Percentiles rank a stretch among this genome's conserved stretches.
Conservation (phyloP, 2,888 invertebrate genomes). For the Eupelmus urozonus region DNA sequence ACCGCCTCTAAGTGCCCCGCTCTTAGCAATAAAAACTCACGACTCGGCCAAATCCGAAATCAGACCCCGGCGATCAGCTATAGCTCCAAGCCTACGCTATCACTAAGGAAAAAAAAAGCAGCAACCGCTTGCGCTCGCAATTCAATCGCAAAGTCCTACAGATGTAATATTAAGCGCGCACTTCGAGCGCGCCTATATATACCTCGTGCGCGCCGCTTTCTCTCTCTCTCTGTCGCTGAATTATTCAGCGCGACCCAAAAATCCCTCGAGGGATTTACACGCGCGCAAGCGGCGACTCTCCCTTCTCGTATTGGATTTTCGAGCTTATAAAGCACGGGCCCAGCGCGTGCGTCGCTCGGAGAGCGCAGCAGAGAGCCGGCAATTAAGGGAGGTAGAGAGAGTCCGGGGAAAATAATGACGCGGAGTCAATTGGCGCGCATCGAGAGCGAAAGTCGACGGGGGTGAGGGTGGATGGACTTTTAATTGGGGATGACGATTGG, state of each 20-base stretch:
- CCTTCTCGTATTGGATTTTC: slow-evolving; percentile 46
- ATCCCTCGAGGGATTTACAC: slow-evolving; percentile 53
- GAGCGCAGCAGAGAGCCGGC: neutral
- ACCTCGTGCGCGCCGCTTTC: neutral
- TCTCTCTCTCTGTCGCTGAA: slow-evolving; percentile 29
- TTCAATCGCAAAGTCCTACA: slow-evolving; percentile 45
- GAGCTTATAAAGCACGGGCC: slow-evolving; percentile 44
- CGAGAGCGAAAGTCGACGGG: slow-evolving; percentile 42
- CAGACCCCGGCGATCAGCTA: too few species aligned
- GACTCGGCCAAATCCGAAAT: too few species aligned
- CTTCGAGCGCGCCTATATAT: too few species aligned
- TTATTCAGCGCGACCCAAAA: slow-evolving; percentile 58
- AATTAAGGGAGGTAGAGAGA: slow-evolving; percentile 23
- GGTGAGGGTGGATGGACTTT: neutral
- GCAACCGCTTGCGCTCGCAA: neutral
- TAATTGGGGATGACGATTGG: too few species aligned
- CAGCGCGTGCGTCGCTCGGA: neutral
- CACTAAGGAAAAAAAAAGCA: too few species aligned
- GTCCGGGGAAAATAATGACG: slow-evolving; percentile 50
- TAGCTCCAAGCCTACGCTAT: too few species aligned
- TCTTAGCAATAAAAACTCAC: too few species aligned
- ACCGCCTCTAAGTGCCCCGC: neutral
- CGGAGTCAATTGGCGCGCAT: slow-evolving; percentile 50
- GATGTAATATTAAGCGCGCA: slow-evolving; percentile 53
- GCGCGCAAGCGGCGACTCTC: neutral